Evolutionary conservation across 2,113 vertebrate genomes (phyloP).

Genomic region (Heterocephalus glaber): DNA sequence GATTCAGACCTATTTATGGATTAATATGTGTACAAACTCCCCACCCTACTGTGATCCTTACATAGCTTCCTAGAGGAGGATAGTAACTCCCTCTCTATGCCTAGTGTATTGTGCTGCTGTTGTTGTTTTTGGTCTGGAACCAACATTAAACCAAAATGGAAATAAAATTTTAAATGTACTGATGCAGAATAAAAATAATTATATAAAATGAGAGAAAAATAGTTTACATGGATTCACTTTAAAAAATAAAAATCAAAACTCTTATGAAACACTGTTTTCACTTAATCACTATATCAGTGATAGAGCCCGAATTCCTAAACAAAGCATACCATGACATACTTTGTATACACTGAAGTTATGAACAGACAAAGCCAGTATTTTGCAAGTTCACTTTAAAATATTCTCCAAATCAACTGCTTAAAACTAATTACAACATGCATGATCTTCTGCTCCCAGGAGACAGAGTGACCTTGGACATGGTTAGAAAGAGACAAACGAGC

Average conservation of each 20-base stretch:
- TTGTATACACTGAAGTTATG: constrained; percentile 11
- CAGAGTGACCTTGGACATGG: neutral
- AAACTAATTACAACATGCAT: neutral
- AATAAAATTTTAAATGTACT: constrained; percentile 40
- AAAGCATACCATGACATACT: neutral
- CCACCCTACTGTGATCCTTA: neutral
- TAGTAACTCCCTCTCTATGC: neutral
- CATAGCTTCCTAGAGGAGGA: neutral
- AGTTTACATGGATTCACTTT: neutral
- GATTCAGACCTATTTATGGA: neutral
- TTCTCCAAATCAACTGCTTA: neutral
- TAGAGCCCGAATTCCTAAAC: neutral
- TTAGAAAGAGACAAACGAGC: neutral
- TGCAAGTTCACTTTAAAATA: constrained; percentile 35
- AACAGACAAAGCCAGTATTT: constrained; percentile 38
- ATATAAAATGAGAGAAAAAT: neutral
- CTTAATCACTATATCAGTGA: neutral
- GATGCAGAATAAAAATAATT: constrained; percentile 38
- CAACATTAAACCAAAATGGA: neutral
- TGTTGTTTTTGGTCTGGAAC: neutral
- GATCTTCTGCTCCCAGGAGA: neutral
- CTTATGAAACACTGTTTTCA: neutral
- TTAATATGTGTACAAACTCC: neutral
- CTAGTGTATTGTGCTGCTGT: neutral
- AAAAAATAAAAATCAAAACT: constrained; percentile 30